Evolutionary conservation across 92 coral and sea anemone species (phyloP).

Genomic region (Zoanthus gigantus): DNA sequence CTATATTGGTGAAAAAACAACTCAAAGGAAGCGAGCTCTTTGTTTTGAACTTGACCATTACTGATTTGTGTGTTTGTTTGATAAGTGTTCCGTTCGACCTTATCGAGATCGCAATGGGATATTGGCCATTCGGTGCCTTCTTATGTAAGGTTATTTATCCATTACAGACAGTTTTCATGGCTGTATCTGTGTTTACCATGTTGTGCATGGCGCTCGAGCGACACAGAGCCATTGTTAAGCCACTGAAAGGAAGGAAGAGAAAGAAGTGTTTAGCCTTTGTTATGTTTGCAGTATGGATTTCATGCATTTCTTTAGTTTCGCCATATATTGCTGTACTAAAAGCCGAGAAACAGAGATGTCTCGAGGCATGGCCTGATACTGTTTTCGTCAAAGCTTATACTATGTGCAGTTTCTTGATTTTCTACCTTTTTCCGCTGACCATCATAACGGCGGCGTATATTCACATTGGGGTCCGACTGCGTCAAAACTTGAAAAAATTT

Average conservation of each 20-base stretch:
- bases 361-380: constrained; percentile 82
- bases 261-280: constrained; percentile 62
- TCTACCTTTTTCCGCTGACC: constrained; percentile 88
- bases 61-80: constrained; percentile 88
- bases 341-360: constrained; percentile 63
- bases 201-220: constrained; percentile 96
- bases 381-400: constrained; percentile 76
- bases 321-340: constrained; percentile 83
- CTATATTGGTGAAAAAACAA: constrained; percentile 65
- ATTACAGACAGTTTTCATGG: constrained; percentile 89
- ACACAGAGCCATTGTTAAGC: constrained; percentile 85
- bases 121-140: constrained; percentile 88
- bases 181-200: constrained; percentile 88
- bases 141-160: constrained; percentile 92
- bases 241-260: constrained; percentile 74
- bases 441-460: constrained; percentile 37
- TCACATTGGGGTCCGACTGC: neutral
- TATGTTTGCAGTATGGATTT: constrained; percentile 74
- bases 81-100: constrained; percentile 92
- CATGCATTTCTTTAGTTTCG: constrained; percentile 76
- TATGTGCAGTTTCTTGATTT: constrained; percentile 82
- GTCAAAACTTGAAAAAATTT: neutral
- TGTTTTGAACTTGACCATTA: constrained; percentile 84
- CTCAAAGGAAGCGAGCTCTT: constrained; percentile 87
- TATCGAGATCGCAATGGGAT: constrained; percentile 65